phyloP scores from a whole-genome alignment of 2,888 invertebrate genomes.

The Nipponacmea schrenckii region DNA sequence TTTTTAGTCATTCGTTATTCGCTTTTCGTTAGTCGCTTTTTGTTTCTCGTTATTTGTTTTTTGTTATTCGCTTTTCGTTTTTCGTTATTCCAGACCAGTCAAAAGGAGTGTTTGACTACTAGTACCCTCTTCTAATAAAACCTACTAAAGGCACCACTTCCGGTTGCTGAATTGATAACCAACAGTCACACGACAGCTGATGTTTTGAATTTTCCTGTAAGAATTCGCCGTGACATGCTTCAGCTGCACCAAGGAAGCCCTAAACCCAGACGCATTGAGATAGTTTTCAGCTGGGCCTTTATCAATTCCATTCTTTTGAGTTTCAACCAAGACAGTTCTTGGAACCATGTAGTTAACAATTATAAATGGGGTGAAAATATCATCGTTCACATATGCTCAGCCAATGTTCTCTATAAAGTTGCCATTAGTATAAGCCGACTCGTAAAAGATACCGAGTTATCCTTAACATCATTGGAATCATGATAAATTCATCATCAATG shows the following conservation, averaged over 20 bases:
- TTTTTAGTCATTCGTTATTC: too few relatives aligned
- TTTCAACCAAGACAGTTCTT: background rate
- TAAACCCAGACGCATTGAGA: background rate
- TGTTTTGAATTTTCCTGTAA: background rate
- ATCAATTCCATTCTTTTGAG: background rate
- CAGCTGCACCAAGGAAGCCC: background rate
- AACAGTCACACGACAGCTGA: slow-evolving; percentile 7
- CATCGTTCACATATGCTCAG: background rate
- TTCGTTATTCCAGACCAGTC: background rate
- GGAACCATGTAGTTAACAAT: background rate
- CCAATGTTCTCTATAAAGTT: too few relatives aligned
- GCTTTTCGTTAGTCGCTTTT: too few relatives aligned
- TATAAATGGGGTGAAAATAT: background rate
- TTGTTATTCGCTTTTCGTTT: too few relatives aligned
- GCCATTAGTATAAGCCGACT: background rate
- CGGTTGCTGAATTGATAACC: background rate
- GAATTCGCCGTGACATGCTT: background rate
- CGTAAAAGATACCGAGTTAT: background rate
- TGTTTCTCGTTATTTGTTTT: too few relatives aligned
- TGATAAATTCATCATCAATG: background rate
- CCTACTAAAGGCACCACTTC: background rate
- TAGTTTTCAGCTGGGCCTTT: background rate
- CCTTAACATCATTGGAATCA: background rate
- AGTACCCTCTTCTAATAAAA: background rate
- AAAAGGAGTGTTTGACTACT: background rate